phyloP scores from a whole-genome alignment of 2,113 vertebrate genomes.

The Eurystomus gularis region DNA sequence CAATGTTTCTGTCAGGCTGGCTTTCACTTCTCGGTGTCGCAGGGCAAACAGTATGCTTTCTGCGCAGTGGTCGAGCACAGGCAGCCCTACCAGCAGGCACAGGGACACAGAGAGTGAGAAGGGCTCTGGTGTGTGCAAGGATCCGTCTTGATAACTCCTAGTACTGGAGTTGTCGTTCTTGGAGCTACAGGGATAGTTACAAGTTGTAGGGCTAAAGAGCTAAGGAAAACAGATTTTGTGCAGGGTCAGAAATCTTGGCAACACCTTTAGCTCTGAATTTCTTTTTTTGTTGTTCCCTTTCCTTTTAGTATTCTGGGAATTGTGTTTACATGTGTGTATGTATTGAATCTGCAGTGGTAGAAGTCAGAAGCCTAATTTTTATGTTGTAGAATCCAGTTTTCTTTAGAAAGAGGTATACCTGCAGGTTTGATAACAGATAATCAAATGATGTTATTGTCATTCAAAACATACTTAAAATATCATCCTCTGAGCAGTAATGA shows the following conservation, averaged over 20 bases:
- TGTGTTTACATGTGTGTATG: not conserved
- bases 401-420: not conserved
- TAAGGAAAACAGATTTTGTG: not conserved
- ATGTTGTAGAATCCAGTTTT: not conserved
- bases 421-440: not conserved
- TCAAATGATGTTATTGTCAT: not conserved
- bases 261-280: not conserved
- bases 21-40: not conserved
- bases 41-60: not conserved
- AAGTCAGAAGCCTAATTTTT: not conserved
- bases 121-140: too few species aligned
- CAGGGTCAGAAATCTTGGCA: not conserved
- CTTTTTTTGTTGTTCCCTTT: not conserved
- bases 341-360: not conserved
- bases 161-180: rapidly evolving
- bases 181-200: not conserved
- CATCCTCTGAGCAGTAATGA: not conserved
- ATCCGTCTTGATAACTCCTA: not conserved
- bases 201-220: not conserved
- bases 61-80: not conserved
- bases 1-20: not conserved
- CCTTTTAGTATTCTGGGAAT: not conserved
- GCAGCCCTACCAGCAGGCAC: too few species aligned
- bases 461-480: not conserved
- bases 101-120: not conserved